These are phyloP conservation scores for Pipistrellus pygmaeus DNA, from an alignment of 2,797 vertebrate species.

Conservation along the genomic window DNA sequence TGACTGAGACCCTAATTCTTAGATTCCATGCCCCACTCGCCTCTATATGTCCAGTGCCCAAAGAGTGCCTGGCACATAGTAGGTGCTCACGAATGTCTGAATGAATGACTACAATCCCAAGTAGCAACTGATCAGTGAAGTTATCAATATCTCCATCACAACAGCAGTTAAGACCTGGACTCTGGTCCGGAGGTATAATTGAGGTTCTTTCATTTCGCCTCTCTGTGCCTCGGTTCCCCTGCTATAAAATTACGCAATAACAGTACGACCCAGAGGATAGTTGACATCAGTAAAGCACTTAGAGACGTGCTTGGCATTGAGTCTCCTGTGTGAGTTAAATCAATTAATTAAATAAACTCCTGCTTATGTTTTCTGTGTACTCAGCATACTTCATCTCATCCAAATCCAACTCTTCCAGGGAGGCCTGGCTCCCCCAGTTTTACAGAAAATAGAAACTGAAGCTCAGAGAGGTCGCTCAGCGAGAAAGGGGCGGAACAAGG, in stretches of 20 bases:
- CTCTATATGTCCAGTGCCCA: background rate
- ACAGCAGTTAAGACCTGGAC: background rate
- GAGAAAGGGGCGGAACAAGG: background rate
- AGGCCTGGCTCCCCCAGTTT: background rate
- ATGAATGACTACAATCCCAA: background rate
- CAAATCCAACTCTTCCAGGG: background rate
- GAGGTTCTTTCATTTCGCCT: background rate
- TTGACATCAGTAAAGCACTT: background rate
- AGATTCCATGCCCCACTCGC: background rate
- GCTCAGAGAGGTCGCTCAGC: background rate
- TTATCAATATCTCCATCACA: background rate
- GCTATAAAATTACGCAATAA: background rate
- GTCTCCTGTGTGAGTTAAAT: background rate
- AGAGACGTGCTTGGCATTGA: background rate
- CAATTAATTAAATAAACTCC: background rate
- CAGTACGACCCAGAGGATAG: background rate
- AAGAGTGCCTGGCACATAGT: background rate
- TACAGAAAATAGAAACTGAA: constrained; percentile 46
- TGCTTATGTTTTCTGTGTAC: background rate
- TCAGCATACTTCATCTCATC: background rate
- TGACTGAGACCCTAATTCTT: background rate
- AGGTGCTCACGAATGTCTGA: background rate
- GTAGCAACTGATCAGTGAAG: background rate
- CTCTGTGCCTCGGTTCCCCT: background rate
- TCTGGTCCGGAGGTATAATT: background rate